Evolutionary conservation across 2,113 vertebrate genomes (phyloP), one percentile per base, ranked within the genome.

Genomic region (Sylvilagus bachmani): DNA sequence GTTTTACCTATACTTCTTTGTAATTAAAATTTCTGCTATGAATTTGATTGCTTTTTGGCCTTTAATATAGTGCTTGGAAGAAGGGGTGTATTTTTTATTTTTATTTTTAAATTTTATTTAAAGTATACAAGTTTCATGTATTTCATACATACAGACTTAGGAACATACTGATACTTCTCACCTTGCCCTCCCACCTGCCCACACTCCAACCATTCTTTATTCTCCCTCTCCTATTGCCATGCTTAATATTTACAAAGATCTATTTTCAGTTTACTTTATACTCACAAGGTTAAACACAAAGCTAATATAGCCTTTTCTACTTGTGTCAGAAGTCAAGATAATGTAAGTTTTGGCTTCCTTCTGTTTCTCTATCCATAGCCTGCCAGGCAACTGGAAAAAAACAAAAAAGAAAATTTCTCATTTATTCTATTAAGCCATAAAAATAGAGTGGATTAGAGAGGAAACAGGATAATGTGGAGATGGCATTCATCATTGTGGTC

Each of bases 341-440:
- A 87, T 25, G 66, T 71, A 89, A 27, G 7, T 62, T 38, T 55
- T 53, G n/a, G 12, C 14, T 77, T 91, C 53, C 24, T 75, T 78
- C 21, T 71, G 1, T 82, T 93, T 69, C 22, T 51, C 17, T 78
- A 31, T 19, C 44, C 36, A 61, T 79, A 36, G 8, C 8, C 58
- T 90, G 55, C 24, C 69, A 90, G 22, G 55, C n/a, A 79, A 38
- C n/a, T 49, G 74, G 27, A 90, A 82, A 53, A 69, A 88, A 8
- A 21, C 67, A 91, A 58, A 75, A 87, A 81, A 49, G 61, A 89
- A 80, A 92, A 64, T 69, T 25, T 14, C 2, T 25, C 55, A 24
- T 92, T 87, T 44, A 51, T 77, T 81, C 70, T 87, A 31, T 71
- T 21, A 81, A 87, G 71, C 7, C 10, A 73, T 77, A 84, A 86